phyloP scores from a whole-genome alignment of 2,113 vertebrate species.

The Ahaetulla prasina region DNA sequence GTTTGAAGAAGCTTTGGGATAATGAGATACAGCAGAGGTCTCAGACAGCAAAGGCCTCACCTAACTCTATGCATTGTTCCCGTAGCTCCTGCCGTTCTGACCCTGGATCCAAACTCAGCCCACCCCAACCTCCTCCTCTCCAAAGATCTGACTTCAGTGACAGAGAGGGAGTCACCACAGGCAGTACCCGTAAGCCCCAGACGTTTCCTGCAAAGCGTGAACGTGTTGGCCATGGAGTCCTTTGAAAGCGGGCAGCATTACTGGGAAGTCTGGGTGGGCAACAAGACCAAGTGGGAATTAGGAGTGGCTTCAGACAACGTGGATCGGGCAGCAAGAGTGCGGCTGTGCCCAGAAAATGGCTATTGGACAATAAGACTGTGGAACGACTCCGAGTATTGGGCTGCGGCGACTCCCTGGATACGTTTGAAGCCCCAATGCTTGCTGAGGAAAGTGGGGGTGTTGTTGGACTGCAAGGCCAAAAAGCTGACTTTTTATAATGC shows the following conservation, averaged over 20 bases:
- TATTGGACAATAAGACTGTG: slow-evolving; percentile 83
- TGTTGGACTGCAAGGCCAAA: slow-evolving; percentile 74
- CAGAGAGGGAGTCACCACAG: slow-evolving; percentile 56
- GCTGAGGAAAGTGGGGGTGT: slow-evolving; percentile 70
- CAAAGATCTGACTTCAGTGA: slow-evolving; percentile 71
- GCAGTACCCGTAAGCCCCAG: slow-evolving; percentile 25
- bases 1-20: fast-evolving
- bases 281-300: slow-evolving; percentile 83
- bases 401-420: slow-evolving; percentile 74
- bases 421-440: slow-evolving; percentile 51
- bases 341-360: slow-evolving; percentile 75
- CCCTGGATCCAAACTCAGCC: slow-evolving; percentile 77
- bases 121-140: slow-evolving; percentile 78
- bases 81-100: slow-evolving; percentile 73
- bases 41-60: fast-evolving
- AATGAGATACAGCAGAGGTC: not conserved
- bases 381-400: slow-evolving; percentile 68
- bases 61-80: not conserved
- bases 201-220: slow-evolving; percentile 81
- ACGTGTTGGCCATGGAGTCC: slow-evolving; percentile 69
- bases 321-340: slow-evolving; percentile 68
- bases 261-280: slow-evolving; percentile 83
- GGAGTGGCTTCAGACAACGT: slow-evolving; percentile 75
- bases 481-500: slow-evolving; percentile 78
- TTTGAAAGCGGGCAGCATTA: slow-evolving; percentile 77